Conservation (phyloP, 2,797 vertebrate species). For the Vespertilio murinus region DNA sequence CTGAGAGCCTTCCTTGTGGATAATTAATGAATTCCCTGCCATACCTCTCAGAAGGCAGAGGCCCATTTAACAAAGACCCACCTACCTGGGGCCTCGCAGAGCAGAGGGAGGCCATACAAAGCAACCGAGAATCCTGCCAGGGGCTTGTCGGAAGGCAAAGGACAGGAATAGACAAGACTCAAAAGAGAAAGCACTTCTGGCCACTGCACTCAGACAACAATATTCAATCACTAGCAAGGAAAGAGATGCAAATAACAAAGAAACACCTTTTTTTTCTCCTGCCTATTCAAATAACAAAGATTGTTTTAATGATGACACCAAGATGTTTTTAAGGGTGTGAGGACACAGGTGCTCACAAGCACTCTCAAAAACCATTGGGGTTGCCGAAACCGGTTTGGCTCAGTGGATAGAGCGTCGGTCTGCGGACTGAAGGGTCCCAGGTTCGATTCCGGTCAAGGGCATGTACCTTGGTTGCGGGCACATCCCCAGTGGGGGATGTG, state of each 20-base stretch:
- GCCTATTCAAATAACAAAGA: neutral
- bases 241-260: neutral
- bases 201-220: neutral
- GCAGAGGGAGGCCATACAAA: conserved; percentile 70
- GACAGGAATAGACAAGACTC: neutral
- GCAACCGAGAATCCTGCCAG: conserved; percentile 59
- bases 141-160: conserved; percentile 33
- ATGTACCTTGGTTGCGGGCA: no score
- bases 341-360: neutral
- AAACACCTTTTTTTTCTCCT: neutral
- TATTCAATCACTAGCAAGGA: neutral
- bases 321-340: neutral
- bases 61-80: conserved; percentile 76
- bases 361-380: neutral
- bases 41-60: conserved; percentile 72
- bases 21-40: conserved; percentile 52
- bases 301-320: neutral
- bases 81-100: conserved; percentile 61
- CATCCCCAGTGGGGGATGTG: no score
- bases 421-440: no score
- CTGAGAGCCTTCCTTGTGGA: conserved; percentile 51
- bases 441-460: no score
- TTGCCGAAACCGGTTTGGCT: no score
- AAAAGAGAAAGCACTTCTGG: neutral
- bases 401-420: no score